Base-by-base conservation (phyloP, 2,113 vertebrate genomes). In the Cyanoderma ruficeps region DNA sequence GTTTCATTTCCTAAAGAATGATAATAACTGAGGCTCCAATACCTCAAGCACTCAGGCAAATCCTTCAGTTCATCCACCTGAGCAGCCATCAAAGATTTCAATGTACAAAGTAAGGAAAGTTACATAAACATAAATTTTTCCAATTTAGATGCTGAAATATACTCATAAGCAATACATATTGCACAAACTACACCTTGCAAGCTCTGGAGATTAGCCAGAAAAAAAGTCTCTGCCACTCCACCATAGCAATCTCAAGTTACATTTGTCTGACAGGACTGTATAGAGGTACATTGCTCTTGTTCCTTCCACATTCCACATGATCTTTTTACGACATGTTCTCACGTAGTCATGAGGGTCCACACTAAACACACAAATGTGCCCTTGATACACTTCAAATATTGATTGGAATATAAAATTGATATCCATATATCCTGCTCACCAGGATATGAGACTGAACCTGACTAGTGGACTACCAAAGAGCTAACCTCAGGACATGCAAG, bases 71-170 rank as follows among this genome's bases (percentile, higher is more conserved):
- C 85, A 87, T 68, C 64, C 93, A 90, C 31, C 30, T n/a, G 28
- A 94, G 87, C 41, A 76, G 60, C 46, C 80, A 95, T 93, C 76
- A 92, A 95, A 92, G 64, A 77, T 80, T 88, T 92, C 52, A 67
- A 22, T 13, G 46, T 28, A 56, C 56, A 70, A 85, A 93, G 68
- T 70, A 63, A 72, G 42, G 35, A 80, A 87, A 91, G 67, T 67
- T 93, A 50, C 13, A 64, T 17, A 27, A 76, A 20, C 42, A 68
- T 70, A 71, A 69, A 3, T 65, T 64, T 42, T 85, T 89, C 49
- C 28, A 67, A 11, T 78, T 84, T 90, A 47, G 30, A 76, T 69
- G 50, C 6, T 72, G 50, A 90, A 49, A 25, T 30, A 50, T 39
- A 71, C 33, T 35, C 27, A 44, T 55, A 60, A 16, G 15, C 42